Evolutionary conservation across 2,797 vertebrate genomes (phyloP).

Genomic region (Crenichthys baileyi): DNA sequence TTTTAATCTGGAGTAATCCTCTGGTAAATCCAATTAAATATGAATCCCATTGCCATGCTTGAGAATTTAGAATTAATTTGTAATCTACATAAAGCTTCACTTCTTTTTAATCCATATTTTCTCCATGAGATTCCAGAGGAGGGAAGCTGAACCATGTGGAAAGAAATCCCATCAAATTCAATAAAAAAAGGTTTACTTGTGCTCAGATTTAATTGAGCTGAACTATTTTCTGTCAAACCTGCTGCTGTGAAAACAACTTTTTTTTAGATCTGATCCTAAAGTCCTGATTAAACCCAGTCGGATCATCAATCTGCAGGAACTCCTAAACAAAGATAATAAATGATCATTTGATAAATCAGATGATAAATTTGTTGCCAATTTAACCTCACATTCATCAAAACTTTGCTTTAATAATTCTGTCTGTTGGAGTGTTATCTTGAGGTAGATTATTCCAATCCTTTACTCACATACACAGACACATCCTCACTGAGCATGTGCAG

Average conservation of each 20-base stretch:
- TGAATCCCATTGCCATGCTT: background rate
- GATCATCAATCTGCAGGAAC: background rate
- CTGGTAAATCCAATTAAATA: background rate
- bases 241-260: background rate
- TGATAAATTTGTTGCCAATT: background rate
- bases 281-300: background rate
- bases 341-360: background rate
- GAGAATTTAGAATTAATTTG: background rate
- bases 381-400: background rate
- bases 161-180: no score
- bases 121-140: background rate
- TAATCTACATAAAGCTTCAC: background rate
- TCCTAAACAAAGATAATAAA: background rate
- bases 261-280: background rate
- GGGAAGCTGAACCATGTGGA: background rate
- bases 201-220: background rate
- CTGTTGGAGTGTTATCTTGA: background rate
- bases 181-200: background rate
- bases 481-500: background rate
- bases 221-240: background rate
- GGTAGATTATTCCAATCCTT: background rate
- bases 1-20: background rate
- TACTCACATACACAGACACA: background rate
- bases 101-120: background rate
- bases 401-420: background rate